These are phyloP conservation scores for Sardina pilchardus DNA, from an alignment of 2,113 vertebrate species.

Conservation along the genomic window DNA sequence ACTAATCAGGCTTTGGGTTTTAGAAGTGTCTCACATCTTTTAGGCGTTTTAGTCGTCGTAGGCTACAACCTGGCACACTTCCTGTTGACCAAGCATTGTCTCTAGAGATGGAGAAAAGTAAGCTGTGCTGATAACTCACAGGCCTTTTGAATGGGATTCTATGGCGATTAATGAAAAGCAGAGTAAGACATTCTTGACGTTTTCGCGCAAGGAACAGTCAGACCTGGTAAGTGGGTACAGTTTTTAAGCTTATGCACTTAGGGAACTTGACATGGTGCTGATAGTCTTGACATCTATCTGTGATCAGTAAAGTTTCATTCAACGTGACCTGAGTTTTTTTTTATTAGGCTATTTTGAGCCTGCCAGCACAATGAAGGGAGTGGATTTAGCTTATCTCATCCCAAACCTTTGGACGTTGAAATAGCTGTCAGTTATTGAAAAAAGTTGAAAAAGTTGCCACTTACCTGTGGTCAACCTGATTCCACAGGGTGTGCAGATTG, in stretches of 20 bases:
- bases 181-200: not conserved
- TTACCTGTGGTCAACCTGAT: not conserved
- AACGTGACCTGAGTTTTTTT: too few relatives aligned
- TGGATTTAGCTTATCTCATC: too few relatives aligned
- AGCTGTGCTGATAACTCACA: not conserved
- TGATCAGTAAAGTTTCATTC: not conserved
- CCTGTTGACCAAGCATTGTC: not conserved
- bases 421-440: too few relatives aligned
- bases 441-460: not conserved
- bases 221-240: not conserved
- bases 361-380: too few relatives aligned
- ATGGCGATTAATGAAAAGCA: not conserved
- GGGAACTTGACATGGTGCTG: not conserved
- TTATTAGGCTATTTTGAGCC: too few relatives aligned
- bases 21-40: not conserved
- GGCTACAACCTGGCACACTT: not conserved
- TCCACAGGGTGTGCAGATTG: constrained; percentile 27
- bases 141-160: not conserved
- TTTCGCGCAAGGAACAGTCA: not conserved
- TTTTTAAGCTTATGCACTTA: not conserved
- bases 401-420: not conserved
- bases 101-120: not conserved
- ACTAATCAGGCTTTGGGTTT: not conserved
- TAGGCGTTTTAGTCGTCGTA: not conserved
- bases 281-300: not conserved